Evolutionary conservation across 2,797 vertebrate species (phyloP).

Genomic region (Columba guinea): DNA sequence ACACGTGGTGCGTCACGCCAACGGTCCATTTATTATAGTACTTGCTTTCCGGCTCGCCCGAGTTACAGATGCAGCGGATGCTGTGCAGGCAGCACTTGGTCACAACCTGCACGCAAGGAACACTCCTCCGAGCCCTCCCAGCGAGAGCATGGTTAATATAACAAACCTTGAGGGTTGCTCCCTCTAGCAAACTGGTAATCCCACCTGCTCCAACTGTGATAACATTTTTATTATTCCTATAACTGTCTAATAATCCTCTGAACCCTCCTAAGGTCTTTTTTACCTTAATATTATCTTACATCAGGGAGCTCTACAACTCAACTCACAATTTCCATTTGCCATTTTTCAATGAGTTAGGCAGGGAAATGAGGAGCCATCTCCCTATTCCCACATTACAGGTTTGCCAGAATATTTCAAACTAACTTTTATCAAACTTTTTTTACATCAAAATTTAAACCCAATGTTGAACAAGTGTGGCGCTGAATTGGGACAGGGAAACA

Average conservation of each 20-base stretch:
- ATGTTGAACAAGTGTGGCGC: not conserved
- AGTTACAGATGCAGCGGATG: not conserved
- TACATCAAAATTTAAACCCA: not conserved
- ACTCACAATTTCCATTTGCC: not conserved
- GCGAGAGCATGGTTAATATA: rapidly evolving
- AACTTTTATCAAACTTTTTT: not conserved
- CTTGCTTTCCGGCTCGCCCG: not conserved
- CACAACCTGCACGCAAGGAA: not conserved
- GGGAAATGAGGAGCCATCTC: not conserved
- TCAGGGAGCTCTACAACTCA: not conserved
- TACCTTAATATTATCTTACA: not conserved
- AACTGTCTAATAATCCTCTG: not conserved
- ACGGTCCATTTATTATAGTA: rapidly evolving
- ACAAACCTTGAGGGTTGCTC: not conserved
- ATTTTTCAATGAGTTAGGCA: not conserved
- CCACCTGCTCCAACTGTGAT: not conserved
- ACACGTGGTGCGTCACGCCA: not conserved
- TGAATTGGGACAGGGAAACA: not conserved
- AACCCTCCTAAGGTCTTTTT: slow-evolving; percentile 3
- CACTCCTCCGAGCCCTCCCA: not conserved
- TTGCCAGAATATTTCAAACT: not conserved
- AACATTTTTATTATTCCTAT: slow-evolving; percentile 8
- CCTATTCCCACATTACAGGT: not conserved
- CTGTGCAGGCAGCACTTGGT: rapidly evolving
- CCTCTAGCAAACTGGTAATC: not conserved